Base-by-base conservation (phyloP, 1,140 invertebrate genomes). In the Drosophila asahinai region DNA sequence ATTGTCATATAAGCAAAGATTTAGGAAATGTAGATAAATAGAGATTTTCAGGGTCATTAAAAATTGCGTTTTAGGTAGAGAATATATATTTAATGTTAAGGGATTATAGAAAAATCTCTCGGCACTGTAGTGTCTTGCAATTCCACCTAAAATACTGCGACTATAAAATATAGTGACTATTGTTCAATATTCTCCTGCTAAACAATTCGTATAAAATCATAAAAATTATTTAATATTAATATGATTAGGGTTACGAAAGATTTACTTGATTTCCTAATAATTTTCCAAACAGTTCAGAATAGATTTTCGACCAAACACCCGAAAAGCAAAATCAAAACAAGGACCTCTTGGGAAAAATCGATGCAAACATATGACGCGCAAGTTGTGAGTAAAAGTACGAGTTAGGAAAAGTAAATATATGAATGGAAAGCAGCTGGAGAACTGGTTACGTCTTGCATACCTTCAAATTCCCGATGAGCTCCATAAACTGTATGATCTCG, bases 381-480 rank as follows among this genome's bases (percentile, higher is more conserved):
- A 40, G 54, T 57, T 22, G 36, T n/a, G 54, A 22, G 54, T n/a
- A 57, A 3, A 38, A 36, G 11, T 36, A 4, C 3, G 12, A 22
- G 27, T 17, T 12, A 27, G 45, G 25, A 15, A 17, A 19, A 30
- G 17, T 11, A 42, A 22, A 43, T 27, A 43, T 22, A 33, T 27
- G 17, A 49, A 43, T 49, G 36, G 5, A 7, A 66, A 52, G 30
- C 11, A 17, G 66, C 14, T 51, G 40, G n/a, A 19, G 42, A 68
- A 73, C 76, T 47, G 64, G 76, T 73, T 74, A 57, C 5, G 36
- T 25, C 36, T 62, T 14, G 47, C 86, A 76, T 55, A 92, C 91
- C 83, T 92, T 92, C 12, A 92, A 73, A 54, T 92, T 92, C 8
- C 91, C 91, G 64, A 92, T 92, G 51, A 92, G 86, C 71, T 92